These are phyloP conservation scores for Rhegmatorhina hoffmannsi DNA, from an alignment of 2,113 vertebrate species.

Conservation along the genomic window DNA sequence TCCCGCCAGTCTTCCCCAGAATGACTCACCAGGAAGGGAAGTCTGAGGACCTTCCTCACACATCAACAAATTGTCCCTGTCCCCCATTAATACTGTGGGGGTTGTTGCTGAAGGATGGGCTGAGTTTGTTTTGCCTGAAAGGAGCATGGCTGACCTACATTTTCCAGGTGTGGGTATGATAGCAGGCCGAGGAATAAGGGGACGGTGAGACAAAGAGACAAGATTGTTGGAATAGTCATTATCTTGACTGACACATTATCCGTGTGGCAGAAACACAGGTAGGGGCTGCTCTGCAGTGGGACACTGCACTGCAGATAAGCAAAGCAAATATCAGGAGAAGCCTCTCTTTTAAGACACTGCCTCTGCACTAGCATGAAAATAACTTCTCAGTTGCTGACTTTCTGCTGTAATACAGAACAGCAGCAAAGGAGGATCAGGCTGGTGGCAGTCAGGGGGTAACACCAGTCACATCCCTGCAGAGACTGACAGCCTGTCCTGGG, in stretches of 20 bases:
- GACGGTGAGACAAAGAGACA: background rate
- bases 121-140: background rate
- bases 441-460: background rate
- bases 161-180: background rate
- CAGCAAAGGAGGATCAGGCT: background rate
- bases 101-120: background rate
- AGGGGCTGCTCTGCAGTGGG: background rate
- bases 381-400: background rate
- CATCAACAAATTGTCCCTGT: accelerated
- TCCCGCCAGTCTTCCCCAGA: background rate
- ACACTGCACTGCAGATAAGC: constrained; percentile 1
- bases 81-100: background rate
- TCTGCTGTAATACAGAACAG: background rate
- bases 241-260: background rate
- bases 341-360: background rate
- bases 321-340: constrained; percentile 19
- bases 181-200: constrained; percentile 5
- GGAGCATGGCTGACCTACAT: background rate
- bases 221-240: background rate
- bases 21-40: constrained; percentile 25
- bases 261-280: background rate
- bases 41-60: background rate
- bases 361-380: constrained; percentile 9
- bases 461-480: background rate
- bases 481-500: background rate